phyloP scores from a whole-genome alignment of 1,140 invertebrate species.

The Lepeophtheirus salmonis region DNA sequence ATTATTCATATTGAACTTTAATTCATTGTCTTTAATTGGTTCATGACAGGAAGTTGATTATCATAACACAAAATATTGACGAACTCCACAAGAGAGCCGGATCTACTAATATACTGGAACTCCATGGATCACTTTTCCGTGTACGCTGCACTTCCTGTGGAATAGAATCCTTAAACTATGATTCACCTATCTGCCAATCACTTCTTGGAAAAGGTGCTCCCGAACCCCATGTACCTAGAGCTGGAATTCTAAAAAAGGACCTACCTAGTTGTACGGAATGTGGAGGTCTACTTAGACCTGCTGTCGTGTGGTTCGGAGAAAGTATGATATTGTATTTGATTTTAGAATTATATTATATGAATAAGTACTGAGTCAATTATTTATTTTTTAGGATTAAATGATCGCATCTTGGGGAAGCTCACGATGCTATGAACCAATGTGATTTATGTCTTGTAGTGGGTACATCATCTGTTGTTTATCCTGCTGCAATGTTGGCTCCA shows the following conservation, averaged over 20 bases:
- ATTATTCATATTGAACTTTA: not conserved
- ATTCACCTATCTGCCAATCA: slow-evolving; percentile 60
- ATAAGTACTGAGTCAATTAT: slow-evolving; percentile 32
- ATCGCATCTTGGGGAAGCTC: not conserved
- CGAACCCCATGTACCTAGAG: slow-evolving; percentile 30
- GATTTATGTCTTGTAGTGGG: slow-evolving; percentile 65
- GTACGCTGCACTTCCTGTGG: slow-evolving; percentile 61
- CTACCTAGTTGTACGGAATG: slow-evolving; percentile 26
- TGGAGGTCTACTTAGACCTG: slow-evolving; percentile 34
- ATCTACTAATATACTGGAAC: slow-evolving; percentile 54
- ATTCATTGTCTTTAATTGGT: not conserved
- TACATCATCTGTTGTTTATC: slow-evolving; percentile 72
- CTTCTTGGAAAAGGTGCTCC: slow-evolving; percentile 38
- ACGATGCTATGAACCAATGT: slow-evolving; percentile 41
- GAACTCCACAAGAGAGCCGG: slow-evolving; percentile 64
- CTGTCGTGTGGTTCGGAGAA: slow-evolving; percentile 84
- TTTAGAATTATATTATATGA: slow-evolving; percentile 26
- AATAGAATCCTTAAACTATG: slow-evolving; percentile 43
- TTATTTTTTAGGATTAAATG: not conserved
- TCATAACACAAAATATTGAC: slow-evolving; percentile 87
- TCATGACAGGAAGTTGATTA: too few relatives aligned
- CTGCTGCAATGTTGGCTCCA: slow-evolving; percentile 80
- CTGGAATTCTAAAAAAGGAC: slow-evolving; percentile 41
- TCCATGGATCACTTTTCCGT: slow-evolving; percentile 71
- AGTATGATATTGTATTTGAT: too few relatives aligned